A percentile compares a stretch with the other conserved stretches of the same genome.
Evolutionary conservation across 2,797 vertebrate species (phyloP).

Genomic region (Sandelia bainsii): DNA sequence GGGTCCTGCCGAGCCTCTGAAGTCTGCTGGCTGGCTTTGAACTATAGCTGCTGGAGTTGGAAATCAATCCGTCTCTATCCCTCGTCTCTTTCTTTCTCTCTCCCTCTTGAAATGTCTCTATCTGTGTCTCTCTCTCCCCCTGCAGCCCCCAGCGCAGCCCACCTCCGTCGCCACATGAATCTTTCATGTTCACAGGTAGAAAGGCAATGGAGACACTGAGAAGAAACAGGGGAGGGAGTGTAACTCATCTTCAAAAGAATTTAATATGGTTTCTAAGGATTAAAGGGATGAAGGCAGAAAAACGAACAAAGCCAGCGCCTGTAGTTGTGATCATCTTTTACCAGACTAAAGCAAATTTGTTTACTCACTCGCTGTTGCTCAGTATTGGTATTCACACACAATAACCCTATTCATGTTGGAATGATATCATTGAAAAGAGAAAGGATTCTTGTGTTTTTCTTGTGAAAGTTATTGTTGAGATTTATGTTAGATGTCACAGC

Average conservation of each 20-base stretch:
- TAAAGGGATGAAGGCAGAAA: constrained; percentile 75
- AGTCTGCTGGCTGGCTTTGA: constrained; percentile 83
- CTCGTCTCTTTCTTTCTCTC: constrained; percentile 34
- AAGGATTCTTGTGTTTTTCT: constrained; percentile 46
- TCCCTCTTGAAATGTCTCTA: constrained; percentile 26
- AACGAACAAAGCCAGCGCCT: constrained; percentile 69
- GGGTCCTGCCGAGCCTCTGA: constrained; percentile 84
- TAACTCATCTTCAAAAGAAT: constrained; percentile 81
- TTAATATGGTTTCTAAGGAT: constrained; percentile 76
- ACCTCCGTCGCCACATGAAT: constrained; percentile 53
- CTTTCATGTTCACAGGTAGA: constrained; percentile 81
- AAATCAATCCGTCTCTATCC: constrained; percentile 80
- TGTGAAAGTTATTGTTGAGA: constrained; percentile 59
- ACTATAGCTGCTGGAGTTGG: constrained; percentile 82
- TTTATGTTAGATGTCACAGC: constrained; percentile 69
- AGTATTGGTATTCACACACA: constrained; percentile 47
- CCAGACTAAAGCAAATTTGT: constrained; percentile 55
- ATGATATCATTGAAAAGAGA: constrained; percentile 38
- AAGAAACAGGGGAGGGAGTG: constrained; percentile 62
- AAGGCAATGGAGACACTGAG: constrained; percentile 65
- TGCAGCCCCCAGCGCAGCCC: constrained; percentile 61
- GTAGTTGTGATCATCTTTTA: constrained; percentile 62
- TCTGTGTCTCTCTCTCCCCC: constrained; percentile 35
- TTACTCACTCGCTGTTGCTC: constrained; percentile 51
- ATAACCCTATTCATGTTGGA: constrained; percentile 57